Conservation (phyloP, 1,140 invertebrate species). For the Holcopasites calliopsidis region DNA sequence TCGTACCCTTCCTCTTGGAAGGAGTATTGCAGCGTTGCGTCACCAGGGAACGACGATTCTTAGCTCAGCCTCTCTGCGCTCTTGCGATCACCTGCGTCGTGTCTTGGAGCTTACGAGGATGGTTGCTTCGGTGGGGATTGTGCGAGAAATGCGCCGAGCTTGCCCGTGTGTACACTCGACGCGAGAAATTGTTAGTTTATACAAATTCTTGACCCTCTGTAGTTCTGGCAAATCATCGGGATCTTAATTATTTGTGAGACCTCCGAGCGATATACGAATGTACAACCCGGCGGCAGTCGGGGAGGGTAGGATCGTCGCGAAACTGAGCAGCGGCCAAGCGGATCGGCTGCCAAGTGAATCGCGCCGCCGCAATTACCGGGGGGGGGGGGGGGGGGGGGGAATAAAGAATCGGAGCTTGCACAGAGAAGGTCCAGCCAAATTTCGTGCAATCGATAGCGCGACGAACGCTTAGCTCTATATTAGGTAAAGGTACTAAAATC, state of each 20-base stretch:
- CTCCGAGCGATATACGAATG: neutral
- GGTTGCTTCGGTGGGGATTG: no score
- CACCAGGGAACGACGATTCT: neutral
- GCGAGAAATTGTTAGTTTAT: no score
- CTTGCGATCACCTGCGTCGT: neutral
- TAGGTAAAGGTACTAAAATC: slow-evolving; percentile 27
- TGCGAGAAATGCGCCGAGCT: no score
- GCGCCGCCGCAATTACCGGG: slow-evolving; percentile 21
- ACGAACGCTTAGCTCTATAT: slow-evolving; percentile 10
- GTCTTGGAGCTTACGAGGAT: neutral
- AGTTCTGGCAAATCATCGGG: no score
- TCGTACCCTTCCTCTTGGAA: neutral
- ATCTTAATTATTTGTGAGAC: no score
- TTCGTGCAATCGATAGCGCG: slow-evolving; percentile 19
- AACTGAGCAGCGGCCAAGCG: slow-evolving; percentile 23
- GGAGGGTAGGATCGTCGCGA: no score
- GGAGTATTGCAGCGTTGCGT: neutral
- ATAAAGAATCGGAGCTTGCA: slow-evolving; percentile 20
- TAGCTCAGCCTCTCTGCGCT: neutral
- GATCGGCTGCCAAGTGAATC: slow-evolving; percentile 26
- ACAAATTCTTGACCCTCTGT: no score
- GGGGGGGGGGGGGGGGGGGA: no score
- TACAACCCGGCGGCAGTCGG: neutral
- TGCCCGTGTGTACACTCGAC: no score
- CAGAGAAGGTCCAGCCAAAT: slow-evolving; percentile 27